These are phyloP conservation scores for Drosophila mayaguana DNA, from an alignment of 2,888 invertebrate genomes.

Conservation along the genomic window DNA sequence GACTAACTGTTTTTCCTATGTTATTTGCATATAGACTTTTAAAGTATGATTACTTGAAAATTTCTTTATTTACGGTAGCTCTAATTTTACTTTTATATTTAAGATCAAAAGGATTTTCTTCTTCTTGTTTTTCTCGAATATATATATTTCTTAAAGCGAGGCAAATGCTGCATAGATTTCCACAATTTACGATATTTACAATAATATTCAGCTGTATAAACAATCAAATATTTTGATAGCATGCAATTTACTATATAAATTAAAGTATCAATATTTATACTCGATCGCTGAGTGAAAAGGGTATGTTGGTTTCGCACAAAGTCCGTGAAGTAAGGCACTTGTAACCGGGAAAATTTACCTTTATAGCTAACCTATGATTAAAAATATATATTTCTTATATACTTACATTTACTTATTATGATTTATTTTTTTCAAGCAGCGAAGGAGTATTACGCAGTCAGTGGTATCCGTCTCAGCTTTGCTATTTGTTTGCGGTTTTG, in stretches of 20 bases:
- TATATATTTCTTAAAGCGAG: not conserved
- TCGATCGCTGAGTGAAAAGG: not conserved
- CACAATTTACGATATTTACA: not conserved
- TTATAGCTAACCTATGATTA: no score
- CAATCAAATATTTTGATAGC: not conserved
- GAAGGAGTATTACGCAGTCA: not conserved
- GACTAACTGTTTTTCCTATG: constrained; percentile 10
- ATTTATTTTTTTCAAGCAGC: not conserved
- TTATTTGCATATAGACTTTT: not conserved
- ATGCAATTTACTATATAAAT: not conserved
- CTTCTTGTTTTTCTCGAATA: not conserved
- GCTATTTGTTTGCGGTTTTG: not conserved
- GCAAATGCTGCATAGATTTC: not conserved
- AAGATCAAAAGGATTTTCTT: not conserved
- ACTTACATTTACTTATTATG: not conserved
- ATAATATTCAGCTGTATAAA: not conserved
- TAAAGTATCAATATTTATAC: not conserved
- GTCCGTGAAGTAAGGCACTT: no score
- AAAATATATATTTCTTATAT: no score
- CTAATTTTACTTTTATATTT: not conserved
- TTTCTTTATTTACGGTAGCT: constrained; percentile 2
- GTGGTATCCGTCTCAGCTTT: no score
- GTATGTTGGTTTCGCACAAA: not conserved
- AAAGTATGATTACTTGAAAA: constrained; percentile 10
- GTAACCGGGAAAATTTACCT: no score